phyloP scores from a whole-genome alignment of 2,797 vertebrate species.

The Tenualosa thibaudeaui region DNA sequence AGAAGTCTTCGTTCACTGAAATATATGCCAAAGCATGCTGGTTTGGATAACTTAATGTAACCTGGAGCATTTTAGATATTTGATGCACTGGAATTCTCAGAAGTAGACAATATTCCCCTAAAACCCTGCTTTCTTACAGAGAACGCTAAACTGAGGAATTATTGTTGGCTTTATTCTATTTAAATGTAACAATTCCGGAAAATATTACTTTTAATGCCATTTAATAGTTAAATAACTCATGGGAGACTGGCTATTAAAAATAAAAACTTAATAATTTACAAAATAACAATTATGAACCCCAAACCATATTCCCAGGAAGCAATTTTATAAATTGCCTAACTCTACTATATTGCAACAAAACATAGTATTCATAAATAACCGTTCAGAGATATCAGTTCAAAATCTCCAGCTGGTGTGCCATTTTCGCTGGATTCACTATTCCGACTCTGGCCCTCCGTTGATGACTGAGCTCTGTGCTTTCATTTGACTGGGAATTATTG shows the following conservation, averaged over 20 bases:
- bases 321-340: not conserved
- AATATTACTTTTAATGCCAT: not conserved
- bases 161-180: not conserved
- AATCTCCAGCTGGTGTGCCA: not conserved
- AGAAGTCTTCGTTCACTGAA: not conserved
- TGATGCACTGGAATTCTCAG: not conserved
- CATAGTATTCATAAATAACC: not conserved
- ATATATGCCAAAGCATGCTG: not conserved
- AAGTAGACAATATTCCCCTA: not conserved
- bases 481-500: constrained; percentile 57
- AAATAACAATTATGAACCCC: not conserved
- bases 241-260: not conserved
- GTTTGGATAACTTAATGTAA: not conserved
- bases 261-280: not conserved
- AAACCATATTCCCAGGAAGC: not conserved
- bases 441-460: not conserved
- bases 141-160: no score
- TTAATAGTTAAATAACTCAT: not conserved
- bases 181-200: not conserved
- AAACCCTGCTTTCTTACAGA: not conserved
- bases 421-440: not conserved
- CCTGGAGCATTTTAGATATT: not conserved
- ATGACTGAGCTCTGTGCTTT: not conserved
- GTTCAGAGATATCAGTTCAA: not conserved
- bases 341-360: not conserved